These are phyloP conservation scores for Heliocidaris erythrogramma DNA, from an alignment of 35 echinoderm and acorn worm species.

Conservation along the genomic window DNA sequence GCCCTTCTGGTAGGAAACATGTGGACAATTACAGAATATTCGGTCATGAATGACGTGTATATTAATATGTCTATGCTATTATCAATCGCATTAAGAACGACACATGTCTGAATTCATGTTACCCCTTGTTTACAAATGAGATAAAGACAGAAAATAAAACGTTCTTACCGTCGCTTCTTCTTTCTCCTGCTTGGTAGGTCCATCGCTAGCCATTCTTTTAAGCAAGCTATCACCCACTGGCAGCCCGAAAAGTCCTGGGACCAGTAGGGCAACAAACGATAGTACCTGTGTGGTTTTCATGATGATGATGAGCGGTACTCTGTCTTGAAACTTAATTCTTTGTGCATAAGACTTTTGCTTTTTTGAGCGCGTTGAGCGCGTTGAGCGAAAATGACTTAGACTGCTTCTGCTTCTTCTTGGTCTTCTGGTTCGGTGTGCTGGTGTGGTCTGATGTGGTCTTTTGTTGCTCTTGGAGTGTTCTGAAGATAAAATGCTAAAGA, in stretches of 20 bases:
- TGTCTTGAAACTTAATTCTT: neutral
- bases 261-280: conserved; percentile 5
- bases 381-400: neutral
- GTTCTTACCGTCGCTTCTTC: conserved; percentile 13
- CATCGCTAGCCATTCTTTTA: neutral
- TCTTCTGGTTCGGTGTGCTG: neutral
- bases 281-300: neutral
- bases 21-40: no score
- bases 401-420: neutral
- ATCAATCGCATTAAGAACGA: no score
- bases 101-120: no score
- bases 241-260: neutral
- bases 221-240: neutral
- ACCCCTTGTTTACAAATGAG: no score
- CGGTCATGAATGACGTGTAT: no score
- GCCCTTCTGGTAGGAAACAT: no score
- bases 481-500: neutral
- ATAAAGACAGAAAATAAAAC: no score
- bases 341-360: neutral
- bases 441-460: neutral
- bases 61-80: no score
- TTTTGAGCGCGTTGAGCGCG: neutral
- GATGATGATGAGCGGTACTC: neutral
- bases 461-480: neutral
- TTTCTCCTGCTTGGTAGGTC: neutral